Percentiles rank a stretch among this genome's conserved stretches.
These are phyloP conservation scores for Thomomys bottae DNA, from an alignment of 2,113 vertebrate species.

Conservation along the genomic window DNA sequence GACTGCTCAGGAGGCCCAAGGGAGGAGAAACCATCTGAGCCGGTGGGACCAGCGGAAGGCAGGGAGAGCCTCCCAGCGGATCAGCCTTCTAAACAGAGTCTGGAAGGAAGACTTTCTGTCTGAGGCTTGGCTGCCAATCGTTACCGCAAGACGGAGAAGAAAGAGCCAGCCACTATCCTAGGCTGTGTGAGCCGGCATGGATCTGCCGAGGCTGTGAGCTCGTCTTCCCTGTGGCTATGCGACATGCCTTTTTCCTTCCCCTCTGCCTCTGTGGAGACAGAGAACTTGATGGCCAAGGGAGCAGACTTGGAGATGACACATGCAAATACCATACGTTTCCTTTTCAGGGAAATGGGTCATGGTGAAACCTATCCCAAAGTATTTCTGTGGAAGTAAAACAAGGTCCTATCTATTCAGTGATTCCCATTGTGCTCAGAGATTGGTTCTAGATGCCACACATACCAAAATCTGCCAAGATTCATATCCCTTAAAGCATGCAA, in stretches of 20 bases:
- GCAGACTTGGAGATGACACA: accelerated
- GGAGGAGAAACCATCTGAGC: slow-evolving; percentile 15
- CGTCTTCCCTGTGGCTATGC: accelerated
- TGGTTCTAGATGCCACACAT: background rate
- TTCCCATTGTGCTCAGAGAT: too few relatives aligned
- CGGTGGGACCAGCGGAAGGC: slow-evolving; percentile 32
- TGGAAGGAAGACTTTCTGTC: slow-evolving; percentile 53
- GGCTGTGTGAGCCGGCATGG: accelerated
- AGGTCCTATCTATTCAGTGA: accelerated
- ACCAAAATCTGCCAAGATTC: background rate
- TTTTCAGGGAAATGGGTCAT: background rate
- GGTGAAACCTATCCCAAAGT: background rate
- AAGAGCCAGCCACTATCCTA: background rate
- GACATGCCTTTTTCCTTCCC: accelerated
- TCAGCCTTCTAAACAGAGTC: slow-evolving; percentile 43
- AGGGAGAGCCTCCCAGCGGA: slow-evolving; percentile 12
- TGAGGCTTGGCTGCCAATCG: slow-evolving; percentile 43
- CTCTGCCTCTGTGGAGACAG: background rate
- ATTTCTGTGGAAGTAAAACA: background rate
- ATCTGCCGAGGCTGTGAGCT: background rate
- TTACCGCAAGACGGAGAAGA: background rate
- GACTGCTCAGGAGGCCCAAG: background rate
- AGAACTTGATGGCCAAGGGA: background rate
- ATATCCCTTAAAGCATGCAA: background rate
- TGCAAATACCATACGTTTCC: background rate